These are phyloP conservation scores for Diabrotica undecimpunctata DNA, from an alignment of 1,140 invertebrate genomes.

Conservation along the genomic window DNA sequence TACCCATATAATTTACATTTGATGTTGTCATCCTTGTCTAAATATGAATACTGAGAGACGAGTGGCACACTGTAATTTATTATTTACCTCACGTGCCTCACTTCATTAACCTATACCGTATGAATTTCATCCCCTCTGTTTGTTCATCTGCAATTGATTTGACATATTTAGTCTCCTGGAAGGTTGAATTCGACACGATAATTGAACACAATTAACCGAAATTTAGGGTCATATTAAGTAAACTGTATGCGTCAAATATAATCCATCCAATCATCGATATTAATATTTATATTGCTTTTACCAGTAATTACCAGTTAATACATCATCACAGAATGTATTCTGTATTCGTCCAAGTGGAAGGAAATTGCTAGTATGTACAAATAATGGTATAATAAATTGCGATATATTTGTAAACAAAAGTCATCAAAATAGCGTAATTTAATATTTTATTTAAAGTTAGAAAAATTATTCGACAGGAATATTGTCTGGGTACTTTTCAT, in stretches of 20 bases:
- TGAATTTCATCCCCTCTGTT: neutral
- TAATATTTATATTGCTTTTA: conserved; percentile 1
- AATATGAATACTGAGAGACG: no score
- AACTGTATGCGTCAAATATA: neutral
- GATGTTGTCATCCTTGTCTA: no score
- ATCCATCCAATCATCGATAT: neutral
- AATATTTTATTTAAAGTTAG: no score
- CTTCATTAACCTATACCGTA: neutral
- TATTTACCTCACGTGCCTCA: conserved; percentile 2
- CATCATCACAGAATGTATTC: no score
- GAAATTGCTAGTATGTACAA: no score
- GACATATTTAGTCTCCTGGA: conserved; percentile 2
- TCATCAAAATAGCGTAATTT: no score
- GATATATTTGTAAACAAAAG: no score
- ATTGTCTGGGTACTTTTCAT: no score
- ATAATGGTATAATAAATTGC: no score
- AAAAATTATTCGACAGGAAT: no score
- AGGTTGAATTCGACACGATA: conserved; percentile 1
- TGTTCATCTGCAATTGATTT: neutral
- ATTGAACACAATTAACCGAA: conserved; percentile 2
- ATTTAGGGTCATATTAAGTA: neutral
- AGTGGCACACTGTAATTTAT: neutral
- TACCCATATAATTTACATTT: no score
- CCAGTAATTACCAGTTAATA: neutral
- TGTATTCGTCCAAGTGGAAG: no score